Evolutionary conservation across 2,797 vertebrate species (phyloP).

Genomic region (Gallinago stenura): DNA sequence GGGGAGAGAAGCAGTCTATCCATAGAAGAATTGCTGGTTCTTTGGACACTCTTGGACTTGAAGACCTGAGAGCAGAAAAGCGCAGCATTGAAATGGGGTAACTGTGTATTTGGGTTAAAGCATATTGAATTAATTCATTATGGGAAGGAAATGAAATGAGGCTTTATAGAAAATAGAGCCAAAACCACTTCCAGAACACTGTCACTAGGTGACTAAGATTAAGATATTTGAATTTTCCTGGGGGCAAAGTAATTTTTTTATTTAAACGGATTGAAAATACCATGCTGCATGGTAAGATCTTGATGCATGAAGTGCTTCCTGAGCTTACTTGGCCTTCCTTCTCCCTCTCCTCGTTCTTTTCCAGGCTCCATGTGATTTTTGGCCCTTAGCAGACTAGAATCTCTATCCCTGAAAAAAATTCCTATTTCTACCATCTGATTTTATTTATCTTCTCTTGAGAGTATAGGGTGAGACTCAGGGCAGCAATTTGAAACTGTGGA

Average conservation of each 20-base stretch:
- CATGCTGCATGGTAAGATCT: neutral
- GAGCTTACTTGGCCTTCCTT: neutral
- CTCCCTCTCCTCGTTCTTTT: neutral
- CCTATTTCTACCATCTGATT: neutral
- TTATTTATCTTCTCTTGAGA: neutral
- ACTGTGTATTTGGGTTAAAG: slow-evolving; percentile 25
- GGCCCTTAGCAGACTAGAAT: neutral
- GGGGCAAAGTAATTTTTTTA: neutral
- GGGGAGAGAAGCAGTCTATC: neutral
- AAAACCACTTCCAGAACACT: neutral
- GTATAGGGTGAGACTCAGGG: neutral
- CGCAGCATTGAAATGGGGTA: neutral
- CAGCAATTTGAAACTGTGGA: neutral
- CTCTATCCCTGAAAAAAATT: neutral
- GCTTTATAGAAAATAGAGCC: neutral
- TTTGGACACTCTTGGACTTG: neutral
- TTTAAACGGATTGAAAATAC: neutral
- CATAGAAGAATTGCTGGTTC: neutral
- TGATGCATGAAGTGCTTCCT: neutral
- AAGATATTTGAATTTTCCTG: neutral
- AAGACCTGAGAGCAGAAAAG: neutral
- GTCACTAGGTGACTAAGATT: neutral
- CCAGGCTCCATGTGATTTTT: neutral
- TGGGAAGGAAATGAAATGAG: neutral
- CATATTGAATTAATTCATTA: slow-evolving; percentile 14